Percentiles rank a stretch among this genome's conserved stretches.
Evolutionary conservation across 2,113 vertebrate genomes (phyloP).

Genomic region (Melanerpes aurifrons): DNA sequence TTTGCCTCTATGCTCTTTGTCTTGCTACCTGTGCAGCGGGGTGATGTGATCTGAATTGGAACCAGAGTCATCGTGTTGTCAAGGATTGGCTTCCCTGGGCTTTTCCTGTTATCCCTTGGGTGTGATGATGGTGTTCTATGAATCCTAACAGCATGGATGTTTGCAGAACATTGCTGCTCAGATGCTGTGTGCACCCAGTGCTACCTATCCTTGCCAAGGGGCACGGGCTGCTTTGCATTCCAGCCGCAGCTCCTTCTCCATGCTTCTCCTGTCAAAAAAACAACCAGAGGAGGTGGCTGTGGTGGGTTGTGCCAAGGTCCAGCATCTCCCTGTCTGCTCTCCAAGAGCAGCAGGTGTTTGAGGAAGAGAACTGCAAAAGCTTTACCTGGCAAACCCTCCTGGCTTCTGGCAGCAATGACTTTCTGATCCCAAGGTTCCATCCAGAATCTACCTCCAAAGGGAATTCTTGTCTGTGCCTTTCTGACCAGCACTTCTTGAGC

Average conservation of each 20-base stretch:
- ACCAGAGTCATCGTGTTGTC: slow-evolving; percentile 14
- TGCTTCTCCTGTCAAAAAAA: background rate
- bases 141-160: slow-evolving; percentile 58
- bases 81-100: background rate
- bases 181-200: background rate
- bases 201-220: slow-evolving; percentile 24
- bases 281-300: background rate
- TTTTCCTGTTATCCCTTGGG: slow-evolving; percentile 47
- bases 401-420: background rate
- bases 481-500: background rate
- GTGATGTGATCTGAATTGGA: background rate
- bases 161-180: slow-evolving; percentile 55
- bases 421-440: background rate
- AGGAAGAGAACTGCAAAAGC: background rate
- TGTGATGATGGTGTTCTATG: slow-evolving; percentile 58
- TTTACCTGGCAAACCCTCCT: background rate
- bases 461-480: background rate
- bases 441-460: background rate
- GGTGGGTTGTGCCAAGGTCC: background rate
- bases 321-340: background rate
- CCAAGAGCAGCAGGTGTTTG: slow-evolving; percentile 12
- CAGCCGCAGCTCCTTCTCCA: background rate
- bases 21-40: background rate
- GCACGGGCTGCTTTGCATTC: slow-evolving; percentile 21
- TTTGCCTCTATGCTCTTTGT: background rate